Base-by-base conservation (phyloP, 2,797 vertebrate species). In the Myotis findleyi region DNA sequence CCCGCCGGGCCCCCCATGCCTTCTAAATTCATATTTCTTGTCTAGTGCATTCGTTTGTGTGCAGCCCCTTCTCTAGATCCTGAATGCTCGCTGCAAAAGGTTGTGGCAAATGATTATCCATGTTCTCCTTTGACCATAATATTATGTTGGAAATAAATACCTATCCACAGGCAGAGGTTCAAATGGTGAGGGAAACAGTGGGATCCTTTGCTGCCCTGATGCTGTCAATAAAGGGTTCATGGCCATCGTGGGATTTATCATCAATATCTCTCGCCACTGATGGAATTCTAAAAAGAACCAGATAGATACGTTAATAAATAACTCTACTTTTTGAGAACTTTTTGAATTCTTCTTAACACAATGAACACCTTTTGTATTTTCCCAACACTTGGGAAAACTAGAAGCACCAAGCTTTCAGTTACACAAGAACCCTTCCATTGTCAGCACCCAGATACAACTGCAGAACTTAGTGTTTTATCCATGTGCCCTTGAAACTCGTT, bases 231-330 rank as follows among this genome's bases (percentile, higher is more conserved):
- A 99, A 25, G 99, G 99, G 75, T 99, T 99, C 97, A 99, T 98
- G 89, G 99, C 98, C 99, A 99, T 99, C 97, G 97, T 4, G 97
- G 99, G 99, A 97, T 99, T 99, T 97, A 99, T 99, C 99, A 99
- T 99, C 33, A 99, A 98, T 97, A 99, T 92, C 98, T 99, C 99
- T 97, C 99, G 99, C 93, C 99, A 98, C 98, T 99, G 99, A 87
- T 99, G 98, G 85, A 99, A 96, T 94, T 99, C 99, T 99, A 97
- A 85, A 90, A 97, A 93, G 96, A 95, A 96, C n/a, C 93, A 96
- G 9, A 95, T 3, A 96, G n/a, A 85, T 49, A 25, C 30, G 20
- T 94, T 41, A 93, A 82, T 33, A 87, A 91, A 57, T 14, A 66
- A 86, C 20, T 80, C 44, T 66, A 33, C 10, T 25, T 83, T 95